A percentile compares a stretch with the other conserved stretches of the same genome.
Conservation (phyloP, 2,888 invertebrate genomes). For the Notocelia uddmanniana region DNA sequence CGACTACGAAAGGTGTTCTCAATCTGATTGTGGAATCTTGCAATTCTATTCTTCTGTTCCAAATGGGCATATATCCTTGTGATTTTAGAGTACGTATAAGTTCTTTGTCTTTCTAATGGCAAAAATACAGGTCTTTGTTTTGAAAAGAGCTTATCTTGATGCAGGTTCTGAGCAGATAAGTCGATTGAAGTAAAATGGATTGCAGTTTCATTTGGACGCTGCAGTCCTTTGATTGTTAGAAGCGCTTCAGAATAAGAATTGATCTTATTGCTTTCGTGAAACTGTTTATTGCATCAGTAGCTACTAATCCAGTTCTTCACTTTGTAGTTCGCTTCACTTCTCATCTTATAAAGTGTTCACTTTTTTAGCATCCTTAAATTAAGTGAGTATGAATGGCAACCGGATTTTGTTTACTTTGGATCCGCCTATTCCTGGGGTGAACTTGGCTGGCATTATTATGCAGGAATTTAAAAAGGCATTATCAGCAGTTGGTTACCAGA, state of each 20-base stretch:
- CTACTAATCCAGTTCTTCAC: not conserved
- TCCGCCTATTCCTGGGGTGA: no score
- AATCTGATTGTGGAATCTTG: constrained; percentile 26
- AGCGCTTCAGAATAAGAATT: not conserved
- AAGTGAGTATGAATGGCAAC: no score
- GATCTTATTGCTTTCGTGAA: constrained; percentile 19
- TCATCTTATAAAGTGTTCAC: not conserved
- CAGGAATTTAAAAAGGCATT: no score
- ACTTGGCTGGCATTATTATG: no score
- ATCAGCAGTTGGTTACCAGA: no score
- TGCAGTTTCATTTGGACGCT: constrained; percentile 16
- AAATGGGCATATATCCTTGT: not conserved
- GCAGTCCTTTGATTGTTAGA: constrained; percentile 20
- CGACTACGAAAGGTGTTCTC: constrained; percentile 30
- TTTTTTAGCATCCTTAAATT: not conserved
- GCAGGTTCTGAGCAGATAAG: constrained; percentile 9
- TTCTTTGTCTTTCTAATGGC: not conserved
- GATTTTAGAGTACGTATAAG: not conserved
- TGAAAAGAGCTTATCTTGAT: constrained; percentile 2
- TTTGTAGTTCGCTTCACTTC: not conserved
- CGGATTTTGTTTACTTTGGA: no score
- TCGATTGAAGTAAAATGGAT: not conserved
- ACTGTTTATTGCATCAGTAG: constrained; percentile 8
- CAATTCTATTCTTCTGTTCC: constrained; percentile 1
- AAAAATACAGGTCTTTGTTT: not conserved